Evolutionary conservation across 2,888 invertebrate genomes (phyloP), one percentile per base, ranked within the genome.

Genomic region (Drosophila flavopinicola): DNA sequence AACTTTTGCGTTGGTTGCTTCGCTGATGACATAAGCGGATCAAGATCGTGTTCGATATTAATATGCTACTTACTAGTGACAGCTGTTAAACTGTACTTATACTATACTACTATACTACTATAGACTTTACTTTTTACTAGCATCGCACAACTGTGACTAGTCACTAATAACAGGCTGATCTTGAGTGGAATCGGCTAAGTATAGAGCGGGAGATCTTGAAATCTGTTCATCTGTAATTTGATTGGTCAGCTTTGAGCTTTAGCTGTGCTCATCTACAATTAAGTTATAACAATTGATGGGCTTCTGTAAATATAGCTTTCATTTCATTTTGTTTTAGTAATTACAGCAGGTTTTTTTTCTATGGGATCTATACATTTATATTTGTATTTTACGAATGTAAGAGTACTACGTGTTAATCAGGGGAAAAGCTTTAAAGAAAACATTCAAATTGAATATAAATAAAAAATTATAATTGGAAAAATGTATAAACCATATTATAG

Each of bases 21-120:
- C 37, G 32, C 25, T 66, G 72, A 72, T 70, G 71, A 71, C 75
- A 69, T 71, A 71, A 74, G 51, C 71, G 30, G 30, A 37, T 48
- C 51, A 63, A 68, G 75, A 74, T 54, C 75, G 54, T 35, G 49
- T 41, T 25, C 35, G 38, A 71, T 68, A 69, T 75, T 63, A 64
- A 69, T 68, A 41, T 37, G 45, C 39, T 30, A 69, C 23, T 44
- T 37, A 25, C 2, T 9, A 37, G 10, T 23, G 9, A 30, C 53
- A 71, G 66, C 56, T 51, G 54, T n/a, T 45, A 20, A 39, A n/a
- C 65, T 52, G 25, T n/a, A 48, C n/a, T n/a, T 6, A 29, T 7
- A 47, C 32, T 13, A 56, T 23, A 68, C 27, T 35, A 29, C 35
- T 42, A 13, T 15, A 7, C 33, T 29, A n/a, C n/a, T 20, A 20